Evolutionary conservation across 2,888 invertebrate genomes (phyloP), one percentile per base, ranked within the genome.

Genomic region (Coleophora deauratella): DNA sequence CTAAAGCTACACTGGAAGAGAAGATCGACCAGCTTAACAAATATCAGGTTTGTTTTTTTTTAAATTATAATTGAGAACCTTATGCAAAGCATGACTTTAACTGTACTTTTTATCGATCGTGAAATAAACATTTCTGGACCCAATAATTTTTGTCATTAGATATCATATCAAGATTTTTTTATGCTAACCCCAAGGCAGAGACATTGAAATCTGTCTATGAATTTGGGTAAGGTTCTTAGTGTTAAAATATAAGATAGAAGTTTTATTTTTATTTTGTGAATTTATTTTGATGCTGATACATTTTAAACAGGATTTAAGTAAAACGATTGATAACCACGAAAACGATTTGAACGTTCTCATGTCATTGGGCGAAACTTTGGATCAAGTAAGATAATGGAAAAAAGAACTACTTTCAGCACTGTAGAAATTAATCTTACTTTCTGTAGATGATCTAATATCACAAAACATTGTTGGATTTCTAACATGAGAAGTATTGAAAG

Each of bases 11-110:
- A 0, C 80, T 96, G 27, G 95, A 96, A 54, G 97, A 97, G 62
- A 98, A 98, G 72, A 89, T 93, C 54, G 94, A 95, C 50, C 97
- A 97, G 69, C 88, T 95, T 31, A 93, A 93, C 63, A 94, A 93
- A 76, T 97, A 96, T 75, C 95, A 96, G 91, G 95, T 94, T 84
- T 72, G 74, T 59, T 35, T 21, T 37, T 33, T 35, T 15, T 40
- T n/a, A n/a, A n/a, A n/a, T n/a, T n/a, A n/a, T n/a, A 44, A 41
- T 39, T 27, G 35, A 33, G 35, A 33, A 41, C 45, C 44, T n/a
- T n/a, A n/a, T n/a, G n/a, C n/a, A n/a, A n/a, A n/a, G n/a, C n/a
- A n/a, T n/a, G n/a, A n/a, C n/a, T n/a, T n/a, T 27, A 42, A 13
- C 28, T 33, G 13, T 11, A 28, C 31, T 39, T 40, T 41, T 27